Evolutionary conservation across 2,113 vertebrate species (phyloP).

Genomic region (Carassius auratus): DNA sequence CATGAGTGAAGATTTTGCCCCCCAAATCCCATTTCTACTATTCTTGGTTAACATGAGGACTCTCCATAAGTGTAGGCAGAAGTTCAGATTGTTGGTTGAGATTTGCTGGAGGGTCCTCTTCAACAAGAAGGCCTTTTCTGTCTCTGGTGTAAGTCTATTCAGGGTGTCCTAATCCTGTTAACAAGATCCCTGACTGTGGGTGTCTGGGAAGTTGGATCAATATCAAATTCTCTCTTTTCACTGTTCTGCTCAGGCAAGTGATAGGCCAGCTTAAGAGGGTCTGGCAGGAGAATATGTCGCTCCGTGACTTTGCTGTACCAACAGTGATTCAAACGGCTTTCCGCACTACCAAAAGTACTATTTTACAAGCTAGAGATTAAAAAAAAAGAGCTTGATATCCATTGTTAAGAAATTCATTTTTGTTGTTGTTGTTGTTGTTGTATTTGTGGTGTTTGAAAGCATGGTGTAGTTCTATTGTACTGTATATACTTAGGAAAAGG

Average conservation of each 20-base stretch:
- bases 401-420: neutral
- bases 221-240: conserved; percentile 63
- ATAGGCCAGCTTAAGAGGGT: conserved; percentile 56
- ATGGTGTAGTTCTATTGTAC: neutral
- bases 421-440: neutral
- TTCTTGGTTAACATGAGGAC: conserved; percentile 53
- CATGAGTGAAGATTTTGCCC: conserved; percentile 18
- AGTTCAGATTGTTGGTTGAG: conserved; percentile 51
- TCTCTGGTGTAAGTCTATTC: conserved; percentile 59
- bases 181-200: conserved; percentile 61
- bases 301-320: conserved; percentile 45
- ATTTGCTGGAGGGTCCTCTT: conserved; percentile 32
- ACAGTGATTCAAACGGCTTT: conserved; percentile 28
- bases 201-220: conserved; percentile 64
- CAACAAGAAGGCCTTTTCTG: conserved; percentile 53
- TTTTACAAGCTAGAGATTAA: conserved; percentile 14
- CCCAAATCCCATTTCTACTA: neutral
- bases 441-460: neutral
- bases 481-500: neutral
- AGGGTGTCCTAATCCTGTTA: conserved; percentile 63
- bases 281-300: conserved; percentile 31
- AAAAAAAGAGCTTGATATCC: neutral
- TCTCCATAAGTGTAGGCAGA: conserved; percentile 50
- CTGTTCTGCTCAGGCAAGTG: conserved; percentile 54
- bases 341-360: neutral